Percentiles rank a stretch among this genome's conserved stretches.
These are phyloP conservation scores for Catharus ustulatus DNA, from an alignment of 2,797 vertebrate species.

Conservation along the genomic window DNA sequence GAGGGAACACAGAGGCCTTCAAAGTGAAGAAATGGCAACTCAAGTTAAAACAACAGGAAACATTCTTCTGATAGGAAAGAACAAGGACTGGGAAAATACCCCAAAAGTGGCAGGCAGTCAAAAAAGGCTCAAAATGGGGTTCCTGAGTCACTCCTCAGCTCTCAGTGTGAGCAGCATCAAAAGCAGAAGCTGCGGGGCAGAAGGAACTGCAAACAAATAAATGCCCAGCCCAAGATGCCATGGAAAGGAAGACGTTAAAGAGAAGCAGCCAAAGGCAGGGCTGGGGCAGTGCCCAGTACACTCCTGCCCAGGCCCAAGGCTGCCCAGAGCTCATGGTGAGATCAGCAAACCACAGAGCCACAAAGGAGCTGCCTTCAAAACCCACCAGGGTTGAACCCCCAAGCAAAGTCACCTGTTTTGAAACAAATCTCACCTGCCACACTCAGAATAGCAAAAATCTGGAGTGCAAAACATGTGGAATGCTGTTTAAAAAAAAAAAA, in stretches of 20 bases:
- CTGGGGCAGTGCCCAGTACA: not conserved
- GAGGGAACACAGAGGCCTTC: not conserved
- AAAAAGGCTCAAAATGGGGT: not conserved
- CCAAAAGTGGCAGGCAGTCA: not conserved
- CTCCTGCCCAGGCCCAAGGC: not conserved
- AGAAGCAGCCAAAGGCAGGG: not conserved
- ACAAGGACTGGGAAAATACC: not conserved
- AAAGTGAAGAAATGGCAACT: not conserved
- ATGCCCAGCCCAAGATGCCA: fast-evolving
- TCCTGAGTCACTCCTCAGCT: not conserved
- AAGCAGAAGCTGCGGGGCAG: not conserved
- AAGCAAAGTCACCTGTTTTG: not conserved
- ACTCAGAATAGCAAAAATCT: not conserved
- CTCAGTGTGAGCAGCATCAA: not conserved
- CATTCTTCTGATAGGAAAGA: not conserved
- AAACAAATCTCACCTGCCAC: not conserved
- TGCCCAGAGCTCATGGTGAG: not conserved
- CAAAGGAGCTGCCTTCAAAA: not conserved
- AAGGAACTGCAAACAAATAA: not conserved
- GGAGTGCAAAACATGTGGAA: not conserved
- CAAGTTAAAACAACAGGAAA: not conserved
- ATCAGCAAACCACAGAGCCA: not conserved
- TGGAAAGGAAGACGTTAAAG: not conserved
- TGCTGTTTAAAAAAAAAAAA: not conserved
- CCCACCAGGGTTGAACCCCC: not conserved